Evolutionary conservation across 2,797 vertebrate genomes (phyloP).

Genomic region (Fistularia commersonii): DNA sequence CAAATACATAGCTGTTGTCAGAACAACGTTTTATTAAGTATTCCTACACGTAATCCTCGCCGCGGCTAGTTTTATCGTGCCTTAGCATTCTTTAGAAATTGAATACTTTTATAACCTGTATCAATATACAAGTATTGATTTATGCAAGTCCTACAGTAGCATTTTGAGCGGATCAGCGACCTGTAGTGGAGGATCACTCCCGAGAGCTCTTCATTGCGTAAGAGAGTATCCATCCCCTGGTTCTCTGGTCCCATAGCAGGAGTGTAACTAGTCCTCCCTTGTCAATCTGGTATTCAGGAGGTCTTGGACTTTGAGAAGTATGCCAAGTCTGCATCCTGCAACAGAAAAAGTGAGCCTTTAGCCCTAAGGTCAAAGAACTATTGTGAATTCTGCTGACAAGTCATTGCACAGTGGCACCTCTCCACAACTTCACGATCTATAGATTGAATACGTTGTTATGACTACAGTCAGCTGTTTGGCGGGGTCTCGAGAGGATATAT

Average conservation of each 20-base stretch:
- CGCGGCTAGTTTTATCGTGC: too few relatives aligned
- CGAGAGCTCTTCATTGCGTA: too few relatives aligned
- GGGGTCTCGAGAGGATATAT: slow-evolving; percentile 2
- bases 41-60: too few relatives aligned
- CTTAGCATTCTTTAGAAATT: too few relatives aligned
- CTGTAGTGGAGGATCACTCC: too few relatives aligned
- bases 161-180: too few relatives aligned
- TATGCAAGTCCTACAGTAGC: too few relatives aligned
- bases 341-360: slow-evolving; percentile 28
- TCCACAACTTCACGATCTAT: slow-evolving; percentile 5
- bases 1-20: too few relatives aligned
- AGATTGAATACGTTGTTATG: neutral
- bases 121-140: too few relatives aligned
- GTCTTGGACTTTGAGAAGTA: slow-evolving; percentile 81
- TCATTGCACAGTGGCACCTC: neutral
- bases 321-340: slow-evolving; percentile 84
- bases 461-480: neutral
- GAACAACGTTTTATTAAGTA: too few relatives aligned
- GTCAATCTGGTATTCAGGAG: slow-evolving; percentile 37
- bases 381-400: neutral
- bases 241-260: neutral
- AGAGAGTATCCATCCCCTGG: too few relatives aligned
- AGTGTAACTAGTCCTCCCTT: neutral
- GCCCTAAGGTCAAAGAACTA: neutral
- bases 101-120: too few relatives aligned